Conservation (phyloP, 2,797 vertebrate species). For the Catostomus latipinnis region DNA sequence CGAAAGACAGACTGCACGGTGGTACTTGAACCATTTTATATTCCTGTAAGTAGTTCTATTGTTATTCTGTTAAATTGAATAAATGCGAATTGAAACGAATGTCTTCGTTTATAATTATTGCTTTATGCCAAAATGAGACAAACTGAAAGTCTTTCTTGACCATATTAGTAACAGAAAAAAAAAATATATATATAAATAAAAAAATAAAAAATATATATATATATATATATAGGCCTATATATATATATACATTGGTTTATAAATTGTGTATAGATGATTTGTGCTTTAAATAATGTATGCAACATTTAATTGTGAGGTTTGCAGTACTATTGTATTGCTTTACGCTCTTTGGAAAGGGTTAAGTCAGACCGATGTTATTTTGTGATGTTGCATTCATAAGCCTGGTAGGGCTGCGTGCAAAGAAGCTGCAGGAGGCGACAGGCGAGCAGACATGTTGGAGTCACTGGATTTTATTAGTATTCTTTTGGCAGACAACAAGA, state of each 20-base stretch:
- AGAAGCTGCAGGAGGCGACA: conserved; percentile 77
- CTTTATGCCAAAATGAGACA: not conserved
- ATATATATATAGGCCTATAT: no score
- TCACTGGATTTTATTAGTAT: conserved; percentile 86
- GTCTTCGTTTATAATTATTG: not conserved
- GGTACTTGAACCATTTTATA: conserved; percentile 76
- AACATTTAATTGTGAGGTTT: not conserved
- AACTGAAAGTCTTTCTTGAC: not conserved
- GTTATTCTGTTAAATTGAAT: conserved; percentile 79
- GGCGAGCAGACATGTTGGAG: conserved; percentile 88
- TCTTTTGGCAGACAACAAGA: conserved; percentile 81
- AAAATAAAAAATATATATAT: no score
- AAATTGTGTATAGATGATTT: not conserved
- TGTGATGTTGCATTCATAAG: conserved; percentile 53
- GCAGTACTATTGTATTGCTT: not conserved
- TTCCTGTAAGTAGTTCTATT: conserved; percentile 78
- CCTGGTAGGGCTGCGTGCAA: conserved; percentile 79
- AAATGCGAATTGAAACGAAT: conserved; percentile 76
- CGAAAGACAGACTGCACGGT: conserved; percentile 70
- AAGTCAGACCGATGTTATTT: conserved; percentile 45
- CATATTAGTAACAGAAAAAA: not conserved
- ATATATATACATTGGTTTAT: no score
- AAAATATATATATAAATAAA: not conserved
- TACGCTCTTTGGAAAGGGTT: conserved; percentile 53
- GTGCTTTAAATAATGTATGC: not conserved